Evolutionary conservation across 2,888 invertebrate genomes (phyloP).

Genomic region (Parochlus steinenii): DNA sequence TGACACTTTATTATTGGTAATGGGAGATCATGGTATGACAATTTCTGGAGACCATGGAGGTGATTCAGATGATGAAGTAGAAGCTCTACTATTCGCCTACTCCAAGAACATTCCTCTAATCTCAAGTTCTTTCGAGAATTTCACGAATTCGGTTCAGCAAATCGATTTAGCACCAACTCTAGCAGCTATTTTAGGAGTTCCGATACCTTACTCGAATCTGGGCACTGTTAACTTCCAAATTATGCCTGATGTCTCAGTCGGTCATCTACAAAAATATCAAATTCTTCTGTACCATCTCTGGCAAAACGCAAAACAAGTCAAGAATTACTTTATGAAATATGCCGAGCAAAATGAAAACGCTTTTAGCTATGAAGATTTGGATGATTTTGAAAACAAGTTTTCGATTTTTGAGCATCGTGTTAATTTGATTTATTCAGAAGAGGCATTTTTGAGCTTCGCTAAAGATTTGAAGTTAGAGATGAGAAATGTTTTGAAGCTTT

Average conservation of each 20-base stretch:
- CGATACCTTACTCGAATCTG: constrained; percentile 75
- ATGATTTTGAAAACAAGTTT: constrained; percentile 37
- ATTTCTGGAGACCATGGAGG: constrained; percentile 90
- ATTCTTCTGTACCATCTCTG: constrained; percentile 38
- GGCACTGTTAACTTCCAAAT: constrained; percentile 53
- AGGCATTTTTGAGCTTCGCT: constrained; percentile 40
- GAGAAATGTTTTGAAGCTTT: constrained; percentile 40
- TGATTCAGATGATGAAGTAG: constrained; percentile 73
- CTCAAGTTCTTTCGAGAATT: constrained; percentile 27
- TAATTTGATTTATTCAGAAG: constrained; percentile 36
- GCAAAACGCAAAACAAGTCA: constrained; percentile 50
- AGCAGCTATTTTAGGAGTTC: constrained; percentile 64
- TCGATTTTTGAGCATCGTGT: constrained; percentile 36
- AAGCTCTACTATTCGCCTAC: constrained; percentile 79
- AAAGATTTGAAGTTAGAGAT: constrained; percentile 30
- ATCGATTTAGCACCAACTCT: constrained; percentile 90
- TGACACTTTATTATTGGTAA: constrained; percentile 69
- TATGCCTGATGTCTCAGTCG: constrained; percentile 35
- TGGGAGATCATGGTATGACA: constrained; percentile 99
- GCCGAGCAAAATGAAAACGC: constrained; percentile 52
- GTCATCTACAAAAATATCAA: constrained; percentile 24
- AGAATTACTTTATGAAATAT: constrained; percentile 56
- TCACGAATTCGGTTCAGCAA: constrained; percentile 37
- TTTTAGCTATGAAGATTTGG: constrained; percentile 44
- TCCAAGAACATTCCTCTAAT: constrained; percentile 41